phyloP scores from a whole-genome alignment of 64 coral and sea anemone species.

The Pocillopora damicornis region DNA sequence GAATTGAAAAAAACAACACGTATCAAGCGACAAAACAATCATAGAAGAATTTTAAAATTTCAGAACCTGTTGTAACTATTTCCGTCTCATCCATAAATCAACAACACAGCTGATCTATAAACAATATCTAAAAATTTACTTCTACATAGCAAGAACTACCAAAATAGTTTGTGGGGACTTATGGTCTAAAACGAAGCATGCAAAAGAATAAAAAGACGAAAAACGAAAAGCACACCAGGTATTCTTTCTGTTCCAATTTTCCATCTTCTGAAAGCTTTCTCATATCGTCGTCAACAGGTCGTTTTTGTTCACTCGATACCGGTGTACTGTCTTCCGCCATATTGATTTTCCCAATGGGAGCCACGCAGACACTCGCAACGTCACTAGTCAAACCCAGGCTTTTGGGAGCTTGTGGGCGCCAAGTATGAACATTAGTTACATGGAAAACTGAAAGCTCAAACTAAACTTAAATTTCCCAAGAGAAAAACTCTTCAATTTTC shows the following conservation, averaged over 20 bases:
- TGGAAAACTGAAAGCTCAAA: too few species aligned
- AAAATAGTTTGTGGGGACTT: background rate
- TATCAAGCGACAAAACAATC: background rate
- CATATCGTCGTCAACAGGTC: background rate
- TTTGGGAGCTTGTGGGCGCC: background rate
- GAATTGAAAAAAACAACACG: background rate
- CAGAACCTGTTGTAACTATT: background rate
- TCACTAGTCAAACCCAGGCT: slow-evolving; percentile 34
- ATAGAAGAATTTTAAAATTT: background rate
- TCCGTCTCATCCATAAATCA: background rate
- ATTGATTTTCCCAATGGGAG: slow-evolving; percentile 14
- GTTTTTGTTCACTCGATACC: slow-evolving; percentile 1
- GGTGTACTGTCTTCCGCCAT: slow-evolving; percentile 45
- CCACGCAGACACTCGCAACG: slow-evolving; percentile 68
- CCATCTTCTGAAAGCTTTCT: background rate
- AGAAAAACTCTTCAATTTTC: too few species aligned
- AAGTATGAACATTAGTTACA: background rate
- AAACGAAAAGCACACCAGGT: background rate
- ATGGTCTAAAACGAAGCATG: too few species aligned
- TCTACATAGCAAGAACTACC: background rate
- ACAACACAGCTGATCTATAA: background rate
- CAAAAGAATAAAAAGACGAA: background rate
- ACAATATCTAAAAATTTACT: background rate
- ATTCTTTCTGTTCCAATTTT: background rate
- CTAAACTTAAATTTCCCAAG: too few species aligned